Conservation (phyloP, 2,888 invertebrate species). For the Deladenus siricidicola region DNA sequence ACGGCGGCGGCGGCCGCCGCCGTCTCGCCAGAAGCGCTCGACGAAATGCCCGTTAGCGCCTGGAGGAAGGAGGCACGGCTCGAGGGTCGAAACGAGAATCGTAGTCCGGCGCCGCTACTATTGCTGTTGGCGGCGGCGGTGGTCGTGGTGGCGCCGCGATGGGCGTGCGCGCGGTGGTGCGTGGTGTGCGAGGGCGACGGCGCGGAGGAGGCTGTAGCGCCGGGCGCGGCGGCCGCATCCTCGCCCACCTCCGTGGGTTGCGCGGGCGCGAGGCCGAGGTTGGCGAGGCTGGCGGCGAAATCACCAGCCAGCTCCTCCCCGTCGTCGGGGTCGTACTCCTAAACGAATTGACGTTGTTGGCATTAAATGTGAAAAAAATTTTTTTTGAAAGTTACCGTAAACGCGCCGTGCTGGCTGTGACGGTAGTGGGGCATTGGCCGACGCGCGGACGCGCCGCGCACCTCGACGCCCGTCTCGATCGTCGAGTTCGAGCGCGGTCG, state of each 20-base stretch:
- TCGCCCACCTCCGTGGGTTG: neutral
- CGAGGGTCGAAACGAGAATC: conserved; percentile 4
- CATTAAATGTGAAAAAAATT: too few relatives aligned
- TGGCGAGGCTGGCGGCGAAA: too few relatives aligned
- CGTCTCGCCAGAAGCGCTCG: neutral
- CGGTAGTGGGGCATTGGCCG: conserved; percentile 4
- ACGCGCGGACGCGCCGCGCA: neutral
- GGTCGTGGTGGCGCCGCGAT: neutral
- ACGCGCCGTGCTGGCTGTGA: neutral
- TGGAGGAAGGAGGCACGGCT: conserved; percentile 2
- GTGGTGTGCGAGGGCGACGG: neutral
- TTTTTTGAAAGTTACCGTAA: too few relatives aligned
- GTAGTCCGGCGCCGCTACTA: neutral
- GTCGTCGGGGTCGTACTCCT: too few relatives aligned
- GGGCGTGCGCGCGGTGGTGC: neutral
- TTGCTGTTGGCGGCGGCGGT: neutral
- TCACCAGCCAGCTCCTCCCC: too few relatives aligned
- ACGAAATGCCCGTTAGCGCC: neutral
- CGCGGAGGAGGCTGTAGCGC: neutral
- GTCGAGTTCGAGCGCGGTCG: conserved; percentile 9
- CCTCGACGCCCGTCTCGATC: conserved; percentile 8
- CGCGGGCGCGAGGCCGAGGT: neutral
- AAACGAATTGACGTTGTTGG: too few relatives aligned
- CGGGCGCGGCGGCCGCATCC: neutral
- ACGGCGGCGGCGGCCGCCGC: neutral